Evolutionary conservation across 1,140 invertebrate genomes (phyloP).

Genomic region (Drosophila burlai): DNA sequence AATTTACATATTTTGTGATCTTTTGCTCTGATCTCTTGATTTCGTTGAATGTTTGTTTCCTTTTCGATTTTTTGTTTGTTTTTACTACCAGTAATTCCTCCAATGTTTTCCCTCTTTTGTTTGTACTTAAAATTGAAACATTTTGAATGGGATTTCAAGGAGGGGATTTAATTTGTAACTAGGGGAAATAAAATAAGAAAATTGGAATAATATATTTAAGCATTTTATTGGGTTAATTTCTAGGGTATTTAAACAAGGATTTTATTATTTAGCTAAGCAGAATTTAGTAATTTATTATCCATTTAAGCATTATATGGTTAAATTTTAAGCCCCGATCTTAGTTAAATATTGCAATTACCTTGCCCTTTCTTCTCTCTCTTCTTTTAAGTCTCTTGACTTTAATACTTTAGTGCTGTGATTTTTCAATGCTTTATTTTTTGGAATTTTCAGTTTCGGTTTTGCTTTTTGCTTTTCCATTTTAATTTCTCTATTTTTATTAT

Average conservation of each 20-base stretch:
- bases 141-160: not conserved
- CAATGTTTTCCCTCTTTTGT: slow-evolving; percentile 5
- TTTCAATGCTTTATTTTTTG: not conserved
- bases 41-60: slow-evolving; percentile 3
- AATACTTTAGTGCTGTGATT: slow-evolving; percentile 4
- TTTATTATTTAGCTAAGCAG: too few relatives aligned
- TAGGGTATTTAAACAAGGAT: too few relatives aligned
- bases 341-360: not conserved
- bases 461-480: slow-evolving; percentile 23
- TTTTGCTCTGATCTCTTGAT: slow-evolving; percentile 7
- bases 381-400: not conserved
- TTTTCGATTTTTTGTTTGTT: slow-evolving; percentile 5
- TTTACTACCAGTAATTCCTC: not conserved
- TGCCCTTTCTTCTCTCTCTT: not conserved
- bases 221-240: too few relatives aligned
- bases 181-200: too few relatives aligned
- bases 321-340: not conserved
- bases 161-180: not conserved
- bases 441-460: slow-evolving; percentile 8
- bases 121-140: not conserved
- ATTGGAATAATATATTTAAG: too few relatives aligned
- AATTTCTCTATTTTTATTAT: slow-evolving; percentile 54
- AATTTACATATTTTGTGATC: slow-evolving; percentile 13
- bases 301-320: not conserved
- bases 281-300: too few relatives aligned